Conservation (phyloP, 2,888 invertebrate genomes). For the Sicus ferrugineus region DNA sequence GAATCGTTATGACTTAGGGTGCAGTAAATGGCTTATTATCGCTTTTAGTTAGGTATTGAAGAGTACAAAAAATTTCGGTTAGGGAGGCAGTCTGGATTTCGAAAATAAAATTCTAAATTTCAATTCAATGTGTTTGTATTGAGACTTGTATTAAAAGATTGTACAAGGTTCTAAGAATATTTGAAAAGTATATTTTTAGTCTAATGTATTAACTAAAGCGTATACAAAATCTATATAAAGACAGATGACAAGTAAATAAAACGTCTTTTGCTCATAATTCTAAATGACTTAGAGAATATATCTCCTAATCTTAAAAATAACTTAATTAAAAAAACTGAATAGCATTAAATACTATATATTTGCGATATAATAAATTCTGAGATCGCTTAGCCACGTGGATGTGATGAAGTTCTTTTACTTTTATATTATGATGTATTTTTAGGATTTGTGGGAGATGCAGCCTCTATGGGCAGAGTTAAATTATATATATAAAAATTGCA, state of each 20-base stretch:
- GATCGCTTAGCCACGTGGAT: not conserved
- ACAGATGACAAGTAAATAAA: not conserved
- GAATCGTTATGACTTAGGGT: too few relatives aligned
- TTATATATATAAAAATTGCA: not conserved
- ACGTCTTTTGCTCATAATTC: not conserved
- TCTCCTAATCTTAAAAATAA: not conserved
- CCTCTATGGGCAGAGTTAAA: not conserved
- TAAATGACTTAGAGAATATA: not conserved
- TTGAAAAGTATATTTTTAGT: too few relatives aligned
- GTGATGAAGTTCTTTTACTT: not conserved
- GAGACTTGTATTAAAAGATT: not conserved
- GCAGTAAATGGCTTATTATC: too few relatives aligned
- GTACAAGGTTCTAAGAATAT: not conserved
- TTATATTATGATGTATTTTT: not conserved
- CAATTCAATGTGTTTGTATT: not conserved
- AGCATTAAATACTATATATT: not conserved
- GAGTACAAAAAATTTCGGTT: too few relatives aligned
- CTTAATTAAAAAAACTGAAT: not conserved
- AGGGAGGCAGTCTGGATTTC: not conserved
- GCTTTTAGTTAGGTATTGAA: too few relatives aligned
- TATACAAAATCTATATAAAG: too few relatives aligned
- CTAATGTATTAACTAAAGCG: too few relatives aligned
- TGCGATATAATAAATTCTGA: not conserved
- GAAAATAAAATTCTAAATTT: not conserved
- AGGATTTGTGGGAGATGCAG: not conserved